Base-by-base conservation (phyloP, 2,797 vertebrate species). In the Ataeniobius toweri region DNA sequence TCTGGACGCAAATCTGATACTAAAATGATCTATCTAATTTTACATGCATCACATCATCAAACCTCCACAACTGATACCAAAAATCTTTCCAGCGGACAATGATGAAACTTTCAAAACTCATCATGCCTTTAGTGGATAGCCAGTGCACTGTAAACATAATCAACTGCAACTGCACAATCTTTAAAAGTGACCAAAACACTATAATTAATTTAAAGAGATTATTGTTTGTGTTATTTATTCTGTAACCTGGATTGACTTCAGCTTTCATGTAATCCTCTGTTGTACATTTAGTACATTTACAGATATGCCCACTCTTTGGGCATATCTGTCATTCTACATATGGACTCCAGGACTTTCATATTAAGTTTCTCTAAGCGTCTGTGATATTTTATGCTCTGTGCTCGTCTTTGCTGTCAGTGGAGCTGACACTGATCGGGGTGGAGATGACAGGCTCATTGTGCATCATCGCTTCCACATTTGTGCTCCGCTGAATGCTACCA, bases 301-400 rank as follows among this genome's bases (percentile, higher is more conserved):
- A 36, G 36, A 36, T 36, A 36, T 36, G 36, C 36, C 3, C 36
- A 4, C 31, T 73, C 80, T 65, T 18, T 74, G 22, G 24, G 39
- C 24, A 24, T 46, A 1, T 16, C 63, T 24, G 36, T 67, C 63
- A 69, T 48, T 48, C 44, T 14, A 12, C 5, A 16, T 48, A 8
- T 85, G 81, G 78, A 73, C 70, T 85, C 46, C 26, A 26, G 80
- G 80, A n/a, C 67, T 75, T 71, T 83, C 78, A 77, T 82, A 78
- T 36, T 12, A 39, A 63, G 55, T 80, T 31, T 76, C 8, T 77
- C 5, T 76, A 26, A 16, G 55, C 75, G 71, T 70, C 39, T 82
- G 78, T 31, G 89, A 6, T 91, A 92, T 93, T 90, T 93, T 89
- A 92, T 92, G 86, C 88, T 26, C 80, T 76, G 48, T 80, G 85